Percentiles rank a stretch among this genome's conserved stretches.
Conservation (phyloP, 2,888 invertebrate genomes). For the Myopa testacea region DNA sequence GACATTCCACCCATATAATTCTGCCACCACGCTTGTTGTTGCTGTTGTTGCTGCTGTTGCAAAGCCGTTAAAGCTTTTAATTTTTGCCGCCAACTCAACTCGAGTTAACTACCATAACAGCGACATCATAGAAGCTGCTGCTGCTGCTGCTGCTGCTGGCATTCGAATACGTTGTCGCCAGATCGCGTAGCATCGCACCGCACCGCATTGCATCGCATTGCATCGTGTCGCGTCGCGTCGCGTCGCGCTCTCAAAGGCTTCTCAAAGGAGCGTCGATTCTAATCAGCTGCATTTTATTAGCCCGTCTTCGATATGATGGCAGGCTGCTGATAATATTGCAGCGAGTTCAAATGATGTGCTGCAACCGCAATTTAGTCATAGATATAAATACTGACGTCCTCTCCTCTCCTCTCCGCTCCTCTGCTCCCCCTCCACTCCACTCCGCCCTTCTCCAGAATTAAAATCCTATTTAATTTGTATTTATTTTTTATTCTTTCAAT, state of each 20-base stretch:
- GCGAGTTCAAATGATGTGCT: slow-evolving; percentile 12
- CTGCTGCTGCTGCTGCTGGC: not conserved
- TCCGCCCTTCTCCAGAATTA: too few relatives aligned
- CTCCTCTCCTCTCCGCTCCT: too few relatives aligned
- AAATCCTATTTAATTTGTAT: too few relatives aligned
- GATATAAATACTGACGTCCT: not conserved
- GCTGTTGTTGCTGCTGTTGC: not conserved
- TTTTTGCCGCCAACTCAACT: slow-evolving; percentile 57
- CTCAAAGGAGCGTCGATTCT: slow-evolving; percentile 21
- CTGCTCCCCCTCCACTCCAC: too few relatives aligned
- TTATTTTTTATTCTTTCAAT: too few relatives aligned
- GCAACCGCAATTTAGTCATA: slow-evolving; percentile 6
- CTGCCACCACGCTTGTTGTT: not conserved
- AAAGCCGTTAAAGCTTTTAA: slow-evolving; percentile 55
- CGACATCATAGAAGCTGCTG: not conserved
- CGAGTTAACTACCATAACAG: not conserved
- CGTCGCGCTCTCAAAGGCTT: not conserved
- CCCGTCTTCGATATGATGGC: slow-evolving; percentile 31
- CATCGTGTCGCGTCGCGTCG: not conserved
- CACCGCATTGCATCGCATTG: too few relatives aligned
- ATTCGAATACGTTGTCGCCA: slow-evolving; percentile 17
- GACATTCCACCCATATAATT: slow-evolving; percentile 58
- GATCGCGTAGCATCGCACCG: not conserved
- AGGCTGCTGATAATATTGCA: slow-evolving; percentile 25
- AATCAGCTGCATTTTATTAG: slow-evolving; percentile 37